These are phyloP conservation scores for Stramonita haemastoma DNA, from an alignment of 2,888 invertebrate species.

Conservation along the genomic window DNA sequence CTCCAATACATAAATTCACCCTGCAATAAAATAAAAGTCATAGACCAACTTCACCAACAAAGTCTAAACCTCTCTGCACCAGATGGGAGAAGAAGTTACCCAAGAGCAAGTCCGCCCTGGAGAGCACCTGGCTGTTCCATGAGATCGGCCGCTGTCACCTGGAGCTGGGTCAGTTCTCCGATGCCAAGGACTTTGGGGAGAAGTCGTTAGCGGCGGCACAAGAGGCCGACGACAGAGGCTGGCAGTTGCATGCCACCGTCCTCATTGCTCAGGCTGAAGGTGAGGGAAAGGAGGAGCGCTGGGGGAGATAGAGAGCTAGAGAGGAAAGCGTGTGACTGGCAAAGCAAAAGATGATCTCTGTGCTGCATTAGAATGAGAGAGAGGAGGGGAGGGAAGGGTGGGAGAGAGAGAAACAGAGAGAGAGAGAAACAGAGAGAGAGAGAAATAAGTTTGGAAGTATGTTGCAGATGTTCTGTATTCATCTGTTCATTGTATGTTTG, in stretches of 20 bases:
- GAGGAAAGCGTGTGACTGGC: too few species aligned
- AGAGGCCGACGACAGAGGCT: slow-evolving; percentile 73
- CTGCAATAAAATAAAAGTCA: too few species aligned
- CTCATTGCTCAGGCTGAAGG: slow-evolving; percentile 75
- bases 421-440: too few species aligned
- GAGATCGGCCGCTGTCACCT: slow-evolving; percentile 79
- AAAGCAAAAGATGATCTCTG: too few species aligned
- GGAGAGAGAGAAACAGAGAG: too few species aligned
- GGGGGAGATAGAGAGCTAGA: not conserved
- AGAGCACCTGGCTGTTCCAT: slow-evolving; percentile 78
- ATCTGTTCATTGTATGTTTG: too few species aligned
- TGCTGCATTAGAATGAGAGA: too few species aligned
- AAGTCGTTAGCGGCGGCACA: slow-evolving; percentile 72
- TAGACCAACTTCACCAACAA: too few species aligned
- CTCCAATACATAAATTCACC: too few species aligned
- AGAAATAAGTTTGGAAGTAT: too few species aligned
- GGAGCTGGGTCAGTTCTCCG: slow-evolving; percentile 69
- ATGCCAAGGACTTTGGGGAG: slow-evolving; percentile 73
- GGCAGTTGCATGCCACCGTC: slow-evolving; percentile 76
- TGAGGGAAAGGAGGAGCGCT: slow-evolving; percentile 38
- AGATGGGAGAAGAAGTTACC: slow-evolving; percentile 77
- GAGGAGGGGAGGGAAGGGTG: too few species aligned
- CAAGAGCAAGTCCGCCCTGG: slow-evolving; percentile 75
- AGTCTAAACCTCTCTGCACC: not conserved
- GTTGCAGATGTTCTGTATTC: too few species aligned